Base-by-base conservation (phyloP, 35 echinoderm and acorn worm genomes). In the Hemicentrotus pulcherrimus region DNA sequence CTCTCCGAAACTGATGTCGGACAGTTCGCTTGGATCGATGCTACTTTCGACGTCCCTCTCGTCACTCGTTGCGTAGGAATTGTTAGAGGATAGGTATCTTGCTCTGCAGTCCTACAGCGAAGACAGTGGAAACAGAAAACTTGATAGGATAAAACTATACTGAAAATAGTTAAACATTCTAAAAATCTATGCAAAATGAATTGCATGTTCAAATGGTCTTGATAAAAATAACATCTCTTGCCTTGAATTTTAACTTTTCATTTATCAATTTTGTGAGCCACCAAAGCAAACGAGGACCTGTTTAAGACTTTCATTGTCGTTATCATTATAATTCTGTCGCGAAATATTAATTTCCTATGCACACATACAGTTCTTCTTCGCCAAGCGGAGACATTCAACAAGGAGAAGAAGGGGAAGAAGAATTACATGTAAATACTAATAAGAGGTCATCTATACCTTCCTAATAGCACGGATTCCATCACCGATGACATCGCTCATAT, bases 381-480 rank as follows among this genome's bases (percentile, higher is more conserved):
- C 35, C 35, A 41, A 41, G 35, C 35, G 35, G 35, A 41, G 35
- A 41, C 0, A 41, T 41, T 41, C 6, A 59, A 59, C 5, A 59
- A 0, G 52, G 11, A 16, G 52, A 59, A 16, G 52, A 59, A 59
- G 50, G 6, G 11, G 16, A 59, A 59, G 16, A 14, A 59, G 52
- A 59, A 59, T 59, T 11, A 50, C 48, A 50, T 50, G 48, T 50
- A 22, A 78, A n/a, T 28, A 18, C 6, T 1, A 78, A 78, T 78
- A 7, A 78, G 24, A 14, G 52, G 16, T 14, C 65, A 24, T 11
- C 88, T 28, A 45, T 24, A 90, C 88, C 88, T 90, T 33, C 45
- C 88, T 90, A 45, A 90, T 90, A 6, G 88, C 88, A 18, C 46
- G 88, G 46, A 90, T 90, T 90, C 88, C 88, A 16, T 90, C 88